Evolutionary conservation across 2,113 vertebrate genomes (phyloP), one percentile per base, ranked within the genome.

Genomic region (Callionymus lyra): DNA sequence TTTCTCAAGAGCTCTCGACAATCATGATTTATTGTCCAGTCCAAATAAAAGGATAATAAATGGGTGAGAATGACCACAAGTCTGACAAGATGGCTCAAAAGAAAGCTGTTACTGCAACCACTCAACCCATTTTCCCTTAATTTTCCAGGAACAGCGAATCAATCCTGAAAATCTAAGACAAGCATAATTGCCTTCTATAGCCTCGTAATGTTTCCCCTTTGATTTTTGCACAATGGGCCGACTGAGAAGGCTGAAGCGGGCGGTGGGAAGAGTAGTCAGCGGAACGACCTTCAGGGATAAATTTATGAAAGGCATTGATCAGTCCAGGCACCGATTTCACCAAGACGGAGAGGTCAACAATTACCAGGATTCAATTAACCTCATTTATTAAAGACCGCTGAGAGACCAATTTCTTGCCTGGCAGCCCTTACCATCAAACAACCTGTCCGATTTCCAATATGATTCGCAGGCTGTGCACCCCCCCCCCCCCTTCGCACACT

Each of bases 251-350:
- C 47, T 19, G 15, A 47, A 34, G 10, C 53, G 36, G 1, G 51
- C 62, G 54, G 65, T 63, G 62, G 55, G 50, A 21, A 16, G 61
- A 1, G 40, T 76, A 82, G 81, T 81, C 76, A 82, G 59, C 54
- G 11, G 47, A 72, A 73, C 54, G 77, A 82, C 81, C 80, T 82
- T 82, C 63, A 70, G 76, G 70, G 76, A 63, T 69, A 62, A 38
- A 82, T 82, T 80, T 82, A 82, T 85, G 81, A 84, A 82, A 82
- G 59, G 63, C 81, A 82, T 82, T 78, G 83, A 85, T 85, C 83
- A 85, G 80, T 80, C 78, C 77, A 81, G 68, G 71, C 74, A 72
- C 77, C 69, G 77, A 82, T 85, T 82, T 82, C 78, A 75, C 63
- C 44, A 41, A 79, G 74, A 81, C 77, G 73, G 66, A 65, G 70